Evolutionary conservation across 2,797 vertebrate species (phyloP), one percentile per base, ranked within the genome.

Genomic region (Adrianichthys oophorus): DNA sequence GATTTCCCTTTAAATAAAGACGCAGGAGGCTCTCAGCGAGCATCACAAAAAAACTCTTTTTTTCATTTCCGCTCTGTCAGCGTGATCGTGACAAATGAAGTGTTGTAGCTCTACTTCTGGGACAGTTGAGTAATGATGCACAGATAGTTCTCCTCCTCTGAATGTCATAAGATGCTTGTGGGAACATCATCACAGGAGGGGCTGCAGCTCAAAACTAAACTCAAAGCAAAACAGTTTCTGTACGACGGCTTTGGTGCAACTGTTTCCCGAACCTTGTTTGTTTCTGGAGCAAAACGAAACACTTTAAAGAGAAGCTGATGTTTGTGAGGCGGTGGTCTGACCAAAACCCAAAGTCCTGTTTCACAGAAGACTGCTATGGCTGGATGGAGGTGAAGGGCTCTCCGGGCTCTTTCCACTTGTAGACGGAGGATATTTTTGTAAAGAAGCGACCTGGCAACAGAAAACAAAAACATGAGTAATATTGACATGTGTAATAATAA

Each of bases 21-120:
- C 0, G 1, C 45, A 54, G 52, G 26, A 61, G 21, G 26, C 32
- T 0, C 1, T 45, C 10, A 4, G 1, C 21, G 7, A 10, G 14
- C 50, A 32, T 59, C 37, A 32, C 24, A 49, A 63, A 61, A 59
- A 76, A 46, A 17, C 41, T 1, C 44, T 14, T 15, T 82, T 85
- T 15, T 82, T 85, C 79, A 74, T 65, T 83, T 78, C 43, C 62
- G 26, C 6, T 58, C 23, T 37, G 42, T 45, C 26, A 52, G 63
- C 50, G 68, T 1, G 18, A 45, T 55, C 44, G 49, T 49, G 41
- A 75, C 15, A 59, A 16, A 70, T 15, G 62, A 68, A 47, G 21
- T 53, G 53, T 24, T 44, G 46, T 21, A 62, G 51, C 56, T 17
- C 46, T 51, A 2, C 29, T 58, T 23, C 18, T 65, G 37, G 24